phyloP scores from a whole-genome alignment of 2,888 invertebrate species.

The Cryptus viduatorius region DNA sequence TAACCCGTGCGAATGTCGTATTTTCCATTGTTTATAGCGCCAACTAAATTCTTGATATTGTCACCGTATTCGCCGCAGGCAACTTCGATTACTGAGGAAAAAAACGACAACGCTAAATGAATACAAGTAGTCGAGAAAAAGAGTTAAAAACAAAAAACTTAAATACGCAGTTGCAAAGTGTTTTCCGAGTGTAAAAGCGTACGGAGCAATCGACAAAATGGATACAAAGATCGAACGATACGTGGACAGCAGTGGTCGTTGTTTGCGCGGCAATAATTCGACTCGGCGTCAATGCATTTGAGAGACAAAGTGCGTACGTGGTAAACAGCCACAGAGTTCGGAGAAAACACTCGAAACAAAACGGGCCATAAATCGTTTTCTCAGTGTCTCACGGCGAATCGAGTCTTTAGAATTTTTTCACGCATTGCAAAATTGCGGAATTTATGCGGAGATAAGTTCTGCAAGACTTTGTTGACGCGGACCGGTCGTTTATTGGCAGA shows the following conservation, averaged over 20 bases:
- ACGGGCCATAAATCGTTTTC: conserved; percentile 28
- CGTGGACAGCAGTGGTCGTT: background rate
- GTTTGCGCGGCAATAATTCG: background rate
- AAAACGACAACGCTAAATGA: conserved; percentile 9
- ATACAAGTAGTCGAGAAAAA: too few species aligned
- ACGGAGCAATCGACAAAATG: background rate
- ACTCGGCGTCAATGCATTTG: conserved; percentile 12
- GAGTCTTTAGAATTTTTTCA: conserved; percentile 3
- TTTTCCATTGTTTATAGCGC: conserved; percentile 94
- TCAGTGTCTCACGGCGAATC: conserved; percentile 24
- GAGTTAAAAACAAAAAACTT: too few species aligned
- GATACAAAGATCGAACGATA: conserved; percentile 10
- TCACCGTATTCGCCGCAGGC: conserved; percentile 98
- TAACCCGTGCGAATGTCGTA: conserved; percentile 92
- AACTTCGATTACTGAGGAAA: conserved; percentile 93
- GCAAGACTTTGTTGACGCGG: conserved; percentile 7
- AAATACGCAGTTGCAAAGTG: background rate
- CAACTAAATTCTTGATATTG: conserved; percentile 93
- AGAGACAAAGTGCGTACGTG: conserved; percentile 9
- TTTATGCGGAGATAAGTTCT: conserved; percentile 14
- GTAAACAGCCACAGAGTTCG: conserved; percentile 17
- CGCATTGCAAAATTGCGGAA: conserved; percentile 21
- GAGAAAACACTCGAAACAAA: conserved; percentile 6
- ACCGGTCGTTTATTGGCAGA: background rate
- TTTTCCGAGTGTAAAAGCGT: background rate